phyloP scores from a whole-genome alignment of 2,797 vertebrate genomes.

The Miichthys miiuy region DNA sequence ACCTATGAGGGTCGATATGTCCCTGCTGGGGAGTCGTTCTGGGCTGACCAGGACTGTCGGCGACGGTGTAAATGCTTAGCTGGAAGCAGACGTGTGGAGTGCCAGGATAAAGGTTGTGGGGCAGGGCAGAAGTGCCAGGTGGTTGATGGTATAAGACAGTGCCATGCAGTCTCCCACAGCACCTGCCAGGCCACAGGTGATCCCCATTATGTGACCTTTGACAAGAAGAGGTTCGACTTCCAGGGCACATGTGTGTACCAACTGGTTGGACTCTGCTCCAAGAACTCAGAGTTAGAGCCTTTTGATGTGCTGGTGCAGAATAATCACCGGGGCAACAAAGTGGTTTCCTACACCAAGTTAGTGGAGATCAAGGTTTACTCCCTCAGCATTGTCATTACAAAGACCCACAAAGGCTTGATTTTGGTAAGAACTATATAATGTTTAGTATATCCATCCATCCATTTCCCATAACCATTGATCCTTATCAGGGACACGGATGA shows the following conservation, averaged over 20 bases:
- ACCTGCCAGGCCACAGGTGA: conserved; percentile 79
- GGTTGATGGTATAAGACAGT: conserved; percentile 70
- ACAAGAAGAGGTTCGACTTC: conserved; percentile 76
- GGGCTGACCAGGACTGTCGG: conserved; percentile 74
- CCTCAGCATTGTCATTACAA: conserved; percentile 76
- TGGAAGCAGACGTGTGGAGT: conserved; percentile 58
- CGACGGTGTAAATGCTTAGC: conserved; percentile 71
- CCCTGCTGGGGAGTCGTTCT: conserved; percentile 74
- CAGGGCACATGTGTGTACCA: conserved; percentile 82
- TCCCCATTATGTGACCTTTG: conserved; percentile 83
- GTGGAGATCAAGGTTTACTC: conserved; percentile 77
- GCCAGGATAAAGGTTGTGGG: conserved; percentile 64
- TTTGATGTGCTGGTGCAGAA: conserved; percentile 84
- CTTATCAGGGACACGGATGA: too few relatives aligned
- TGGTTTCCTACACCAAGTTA: conserved; percentile 78
- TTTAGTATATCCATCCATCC: background rate
- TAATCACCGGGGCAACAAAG: conserved; percentile 72
- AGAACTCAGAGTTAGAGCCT: conserved; percentile 62
- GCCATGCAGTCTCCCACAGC: conserved; percentile 70
- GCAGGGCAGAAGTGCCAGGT: conserved; percentile 66
- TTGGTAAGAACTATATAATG: conserved; percentile 69
- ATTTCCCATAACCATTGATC: too few relatives aligned
- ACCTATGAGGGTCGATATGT: conserved; percentile 70
- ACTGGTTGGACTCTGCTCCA: conserved; percentile 75
- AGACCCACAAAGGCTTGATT: conserved; percentile 67